Base-by-base conservation (phyloP, 2,113 vertebrate genomes). In the Mola mola region DNA sequence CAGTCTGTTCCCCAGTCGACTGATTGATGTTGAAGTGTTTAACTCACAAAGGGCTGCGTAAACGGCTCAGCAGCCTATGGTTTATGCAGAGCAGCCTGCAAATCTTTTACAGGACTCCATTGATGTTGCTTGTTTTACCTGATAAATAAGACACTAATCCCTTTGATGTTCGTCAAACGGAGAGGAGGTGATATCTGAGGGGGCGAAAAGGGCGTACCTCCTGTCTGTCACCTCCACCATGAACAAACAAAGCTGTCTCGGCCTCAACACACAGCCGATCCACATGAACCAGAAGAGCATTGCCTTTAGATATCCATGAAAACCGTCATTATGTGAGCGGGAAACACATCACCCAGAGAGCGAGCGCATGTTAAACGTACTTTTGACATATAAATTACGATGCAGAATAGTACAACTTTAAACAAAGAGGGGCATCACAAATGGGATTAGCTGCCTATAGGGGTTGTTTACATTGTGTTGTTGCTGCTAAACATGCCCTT, bases 91-190 rank as follows among this genome's bases (percentile, higher is more conserved):
- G 48, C 59, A 26, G 53, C 28, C 13, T n/a, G 48, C 21, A 33
- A 63, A 70, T 78, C 43, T 58, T 50, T 22, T 6, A 40, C 69
- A 67, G 77, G 53, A 49, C 66, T 63, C 55, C 61, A 79, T 43
- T 78, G 82, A 81, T 87, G 77, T 62, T 33, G 63, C 75, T 78
- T 49, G 72, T 86, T 89, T 84, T 63, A 77, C 85, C 58, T 68
- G 65, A 24, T 66, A 70, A 75, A 74, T 48, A 60, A 74, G 56
- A 81, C 6, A 8, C 53, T 83, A 81, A 87, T 81, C 77, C 72
- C 65, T 81, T 71, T 66, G 83, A 81, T 83, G 79, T 33, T 60
- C 53, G 38, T 67, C 71, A 56, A 79, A 56, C 46, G 2, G 60
- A 68, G 79, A 78, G 74, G 72, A 71, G 83, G 81, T 60, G 72